A percentile compares a stretch with the other conserved stretches of the same genome.
phyloP scores from a whole-genome alignment of 2,797 vertebrate species.

The Cynodonichthys magdalenae region DNA sequence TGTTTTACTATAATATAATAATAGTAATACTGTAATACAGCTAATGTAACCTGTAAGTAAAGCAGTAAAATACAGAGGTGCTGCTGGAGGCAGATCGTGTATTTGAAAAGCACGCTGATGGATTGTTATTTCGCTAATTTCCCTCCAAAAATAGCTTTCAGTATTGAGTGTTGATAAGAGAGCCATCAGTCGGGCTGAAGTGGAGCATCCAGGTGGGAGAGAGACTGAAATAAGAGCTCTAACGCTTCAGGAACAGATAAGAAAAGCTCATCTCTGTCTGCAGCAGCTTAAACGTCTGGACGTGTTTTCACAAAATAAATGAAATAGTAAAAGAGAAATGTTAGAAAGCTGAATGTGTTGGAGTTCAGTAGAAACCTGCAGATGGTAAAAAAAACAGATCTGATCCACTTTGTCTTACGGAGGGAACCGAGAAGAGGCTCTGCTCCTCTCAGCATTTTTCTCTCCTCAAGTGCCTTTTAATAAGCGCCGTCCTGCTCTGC shows the following conservation, averaged over 20 bases:
- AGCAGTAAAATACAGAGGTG: conserved; percentile 47
- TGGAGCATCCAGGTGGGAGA: conserved; percentile 45
- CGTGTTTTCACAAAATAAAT: conserved; percentile 20
- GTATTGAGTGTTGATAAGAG: conserved; percentile 64
- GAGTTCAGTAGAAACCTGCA: conserved; percentile 23
- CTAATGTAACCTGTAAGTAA: neutral
- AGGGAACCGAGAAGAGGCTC: conserved; percentile 40
- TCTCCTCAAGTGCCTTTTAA: conserved; percentile 59
- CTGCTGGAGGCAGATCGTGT: conserved; percentile 60
- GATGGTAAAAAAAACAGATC: conserved; percentile 26
- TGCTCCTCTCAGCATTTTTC: conserved; percentile 68
- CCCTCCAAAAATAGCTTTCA: conserved; percentile 69
- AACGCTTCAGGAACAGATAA: conserved; percentile 26
- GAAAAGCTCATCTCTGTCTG: conserved; percentile 18
- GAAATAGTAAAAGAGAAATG: conserved; percentile 10
- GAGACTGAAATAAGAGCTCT: conserved; percentile 46
- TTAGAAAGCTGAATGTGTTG: conserved; percentile 25
- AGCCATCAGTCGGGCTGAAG: conserved; percentile 54
- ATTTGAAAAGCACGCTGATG: conserved; percentile 65
- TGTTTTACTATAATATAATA: too few species aligned
- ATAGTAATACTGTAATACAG: too few species aligned
- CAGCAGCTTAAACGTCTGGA: conserved; percentile 15
- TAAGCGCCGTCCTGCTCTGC: conserved; percentile 61
- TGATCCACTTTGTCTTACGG: conserved; percentile 40
- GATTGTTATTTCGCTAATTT: conserved; percentile 74